Evolutionary conservation across 1,140 invertebrate genomes (phyloP).

Genomic region (Drosophila rhopaloa): DNA sequence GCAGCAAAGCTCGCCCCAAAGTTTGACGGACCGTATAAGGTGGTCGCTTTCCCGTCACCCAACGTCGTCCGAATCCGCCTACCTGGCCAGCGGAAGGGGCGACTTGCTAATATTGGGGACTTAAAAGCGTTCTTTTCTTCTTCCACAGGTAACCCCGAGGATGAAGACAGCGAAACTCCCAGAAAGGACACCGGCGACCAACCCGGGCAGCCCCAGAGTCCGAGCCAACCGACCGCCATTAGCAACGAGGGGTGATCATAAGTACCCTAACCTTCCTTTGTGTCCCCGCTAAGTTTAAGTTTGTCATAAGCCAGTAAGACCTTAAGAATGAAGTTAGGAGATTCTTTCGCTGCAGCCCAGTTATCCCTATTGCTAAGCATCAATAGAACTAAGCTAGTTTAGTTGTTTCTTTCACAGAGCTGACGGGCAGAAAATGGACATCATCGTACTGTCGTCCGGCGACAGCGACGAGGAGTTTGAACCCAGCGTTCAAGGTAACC

Average conservation of each 20-base stretch:
- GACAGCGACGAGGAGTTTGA: neutral
- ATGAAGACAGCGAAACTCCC: neutral
- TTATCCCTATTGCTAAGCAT: neutral
- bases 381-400: neutral
- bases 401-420: neutral
- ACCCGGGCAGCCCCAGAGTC: neutral
- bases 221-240: too few species aligned
- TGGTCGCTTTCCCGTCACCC: too few species aligned
- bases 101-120: too few species aligned
- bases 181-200: too few species aligned
- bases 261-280: neutral
- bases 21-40: too few species aligned
- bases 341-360: neutral
- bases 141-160: neutral
- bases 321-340: neutral
- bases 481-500: too few species aligned
- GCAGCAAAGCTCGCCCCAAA: too few species aligned
- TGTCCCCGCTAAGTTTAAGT: neutral
- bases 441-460: neutral
- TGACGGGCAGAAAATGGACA: neutral
- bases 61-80: neutral
- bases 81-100: too few species aligned
- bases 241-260: neutral
- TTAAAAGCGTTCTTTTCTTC: neutral
- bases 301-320: neutral